Percentiles rank a stretch among this genome's conserved stretches.
Conservation (phyloP, 2,113 vertebrate species). For the Anguilla rostrata region DNA sequence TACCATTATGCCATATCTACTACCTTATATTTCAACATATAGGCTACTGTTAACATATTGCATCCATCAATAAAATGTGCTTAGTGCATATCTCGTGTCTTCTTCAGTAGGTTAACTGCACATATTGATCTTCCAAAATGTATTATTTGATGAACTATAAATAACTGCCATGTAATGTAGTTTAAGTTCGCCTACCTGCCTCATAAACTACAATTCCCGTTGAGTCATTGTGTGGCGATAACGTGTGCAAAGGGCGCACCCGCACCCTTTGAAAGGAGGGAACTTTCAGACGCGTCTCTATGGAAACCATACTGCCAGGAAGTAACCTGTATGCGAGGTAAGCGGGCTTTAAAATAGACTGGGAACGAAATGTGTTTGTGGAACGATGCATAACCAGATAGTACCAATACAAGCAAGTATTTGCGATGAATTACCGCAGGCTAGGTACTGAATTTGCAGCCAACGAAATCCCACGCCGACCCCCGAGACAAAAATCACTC, state of each 20-base stretch:
- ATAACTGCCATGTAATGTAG: not conserved
- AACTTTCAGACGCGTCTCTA: not conserved
- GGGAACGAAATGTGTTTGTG: not conserved
- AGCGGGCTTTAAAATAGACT: not conserved
- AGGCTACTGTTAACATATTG: no score
- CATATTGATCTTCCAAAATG: no score
- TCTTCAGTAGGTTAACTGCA: no score
- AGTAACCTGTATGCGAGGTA: slow-evolving; percentile 12
- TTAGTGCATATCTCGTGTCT: no score
- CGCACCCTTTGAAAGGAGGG: slow-evolving; percentile 6
- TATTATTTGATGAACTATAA: not conserved
- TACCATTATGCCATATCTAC: no score
- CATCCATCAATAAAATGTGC: no score
- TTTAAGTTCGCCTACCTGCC: not conserved
- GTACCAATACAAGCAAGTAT: not conserved
- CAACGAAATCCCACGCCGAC: not conserved
- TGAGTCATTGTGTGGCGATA: not conserved
- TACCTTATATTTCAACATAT: no score
- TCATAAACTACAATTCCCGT: not conserved
- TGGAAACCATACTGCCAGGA: slow-evolving; percentile 13
- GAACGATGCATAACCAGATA: not conserved
- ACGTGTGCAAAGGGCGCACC: not conserved
- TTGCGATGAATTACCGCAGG: not conserved
- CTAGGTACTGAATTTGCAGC: not conserved
- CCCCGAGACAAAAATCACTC: not conserved